Percentiles rank a stretch among this genome's conserved stretches.
These are phyloP conservation scores for Melinopterus prodromus DNA, from an alignment of 2,888 invertebrate species.

Conservation along the genomic window DNA sequence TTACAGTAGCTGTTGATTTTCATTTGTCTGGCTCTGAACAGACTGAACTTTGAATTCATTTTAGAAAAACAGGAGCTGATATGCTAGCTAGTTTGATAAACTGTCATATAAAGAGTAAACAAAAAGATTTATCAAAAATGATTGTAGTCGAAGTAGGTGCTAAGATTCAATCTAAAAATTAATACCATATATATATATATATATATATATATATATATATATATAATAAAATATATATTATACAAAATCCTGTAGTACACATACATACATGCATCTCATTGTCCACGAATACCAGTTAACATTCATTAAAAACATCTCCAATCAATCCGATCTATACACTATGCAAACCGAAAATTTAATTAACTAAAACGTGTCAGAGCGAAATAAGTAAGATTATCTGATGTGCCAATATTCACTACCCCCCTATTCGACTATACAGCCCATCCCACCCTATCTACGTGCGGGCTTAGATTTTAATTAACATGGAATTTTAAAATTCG, in stretches of 20 bases:
- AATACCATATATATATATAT: no score
- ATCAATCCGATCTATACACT: not conserved
- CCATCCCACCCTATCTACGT: not conserved
- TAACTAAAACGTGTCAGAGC: not conserved
- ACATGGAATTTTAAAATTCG: constrained; percentile 6
- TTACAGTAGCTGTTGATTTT: not conserved
- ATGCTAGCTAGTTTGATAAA: no score
- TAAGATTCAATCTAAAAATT: no score
- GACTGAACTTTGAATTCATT: no score
- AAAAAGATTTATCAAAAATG: no score
- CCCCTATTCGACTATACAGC: not conserved
- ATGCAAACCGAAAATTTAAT: not conserved
- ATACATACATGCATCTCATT: not conserved
- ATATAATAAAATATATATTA: no score
- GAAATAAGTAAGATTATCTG: not conserved
- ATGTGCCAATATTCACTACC: not conserved
- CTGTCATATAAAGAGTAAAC: no score
- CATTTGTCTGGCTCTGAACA: no score
- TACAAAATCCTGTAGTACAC: no score
- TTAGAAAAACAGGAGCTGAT: no score
- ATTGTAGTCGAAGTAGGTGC: no score
- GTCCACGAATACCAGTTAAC: not conserved
- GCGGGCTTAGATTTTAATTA: constrained; percentile 19
- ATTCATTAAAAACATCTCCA: not conserved
- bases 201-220: no score